Conservation (phyloP, 2,113 vertebrate species). For the Dasypus novemcinctus region DNA sequence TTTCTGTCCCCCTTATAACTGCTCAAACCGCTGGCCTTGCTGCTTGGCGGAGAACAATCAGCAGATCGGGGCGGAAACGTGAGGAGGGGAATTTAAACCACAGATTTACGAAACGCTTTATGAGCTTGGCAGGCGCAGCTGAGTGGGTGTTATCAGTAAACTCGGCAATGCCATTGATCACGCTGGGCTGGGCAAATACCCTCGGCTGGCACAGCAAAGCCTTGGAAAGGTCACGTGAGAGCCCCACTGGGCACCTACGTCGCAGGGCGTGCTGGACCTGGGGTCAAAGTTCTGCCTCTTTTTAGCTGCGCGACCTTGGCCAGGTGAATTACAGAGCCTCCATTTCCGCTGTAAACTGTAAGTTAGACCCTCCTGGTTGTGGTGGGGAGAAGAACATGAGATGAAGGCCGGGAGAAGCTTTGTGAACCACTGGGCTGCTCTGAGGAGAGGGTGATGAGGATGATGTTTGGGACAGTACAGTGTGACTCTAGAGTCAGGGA, state of each 20-base stretch:
- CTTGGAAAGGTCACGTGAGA: neutral
- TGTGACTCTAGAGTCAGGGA: neutral
- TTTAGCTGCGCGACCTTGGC: neutral
- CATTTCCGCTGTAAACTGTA: neutral
- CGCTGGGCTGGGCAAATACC: rapidly evolving
- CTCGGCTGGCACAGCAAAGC: neutral
- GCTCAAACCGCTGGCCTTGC: neutral
- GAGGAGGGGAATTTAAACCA: neutral
- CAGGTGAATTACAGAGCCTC: neutral
- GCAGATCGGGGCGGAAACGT: neutral
- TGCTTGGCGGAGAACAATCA: neutral
- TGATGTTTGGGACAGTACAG: neutral
- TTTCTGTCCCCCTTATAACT: neutral
- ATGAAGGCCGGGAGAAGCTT: neutral
- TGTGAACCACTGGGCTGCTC: neutral
- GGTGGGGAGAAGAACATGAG: neutral
- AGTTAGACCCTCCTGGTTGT: neutral
- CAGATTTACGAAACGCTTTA: conserved; percentile 14
- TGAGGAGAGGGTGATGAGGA: neutral
- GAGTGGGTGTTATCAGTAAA: neutral
- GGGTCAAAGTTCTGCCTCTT: neutral
- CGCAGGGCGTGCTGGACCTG: neutral
- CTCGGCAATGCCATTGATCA: neutral
- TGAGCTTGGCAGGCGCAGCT: neutral
- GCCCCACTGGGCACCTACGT: neutral